Conservation (phyloP, 2,113 vertebrate genomes). For the Poeciliopsis prolifica region DNA sequence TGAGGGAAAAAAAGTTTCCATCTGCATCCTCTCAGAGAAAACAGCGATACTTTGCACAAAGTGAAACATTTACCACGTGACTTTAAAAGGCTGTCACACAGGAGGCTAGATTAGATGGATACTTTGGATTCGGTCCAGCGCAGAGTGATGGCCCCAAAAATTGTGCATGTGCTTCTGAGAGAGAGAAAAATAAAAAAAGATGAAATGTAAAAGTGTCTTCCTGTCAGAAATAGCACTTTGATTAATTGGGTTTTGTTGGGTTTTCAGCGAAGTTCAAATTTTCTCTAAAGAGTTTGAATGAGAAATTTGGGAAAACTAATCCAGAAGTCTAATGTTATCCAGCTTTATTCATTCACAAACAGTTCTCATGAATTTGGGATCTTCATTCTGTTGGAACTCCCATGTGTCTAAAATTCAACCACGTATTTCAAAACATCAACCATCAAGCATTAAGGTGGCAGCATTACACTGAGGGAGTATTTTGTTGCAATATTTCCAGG, state of each 20-base stretch:
- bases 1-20: conserved; percentile 9
- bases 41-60: conserved; percentile 22
- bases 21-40: conserved; percentile 21
- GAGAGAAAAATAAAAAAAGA: conserved; percentile 11
- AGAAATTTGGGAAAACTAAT: no score
- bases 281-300: no score
- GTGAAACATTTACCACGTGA: conserved; percentile 32
- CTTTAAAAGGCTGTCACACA: conserved; percentile 43
- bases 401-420: no score
- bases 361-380: no score
- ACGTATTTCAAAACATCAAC: background rate
- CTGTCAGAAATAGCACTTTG: no score
- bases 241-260: no score
- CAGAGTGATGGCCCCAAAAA: conserved; percentile 21
- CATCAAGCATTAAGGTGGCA: background rate
- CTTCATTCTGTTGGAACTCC: no score
- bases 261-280: no score
- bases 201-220: conserved; percentile 1
- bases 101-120: conserved; percentile 56
- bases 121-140: conserved; percentile 53
- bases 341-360: no score
- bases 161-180: conserved; percentile 13
- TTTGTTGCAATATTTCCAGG: background rate
- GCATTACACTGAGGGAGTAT: background rate
- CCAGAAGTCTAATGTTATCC: no score